A percentile compares a stretch with the other conserved stretches of the same genome.
phyloP scores from a whole-genome alignment of 2,888 invertebrate species.

The Maniola hyperantus region DNA sequence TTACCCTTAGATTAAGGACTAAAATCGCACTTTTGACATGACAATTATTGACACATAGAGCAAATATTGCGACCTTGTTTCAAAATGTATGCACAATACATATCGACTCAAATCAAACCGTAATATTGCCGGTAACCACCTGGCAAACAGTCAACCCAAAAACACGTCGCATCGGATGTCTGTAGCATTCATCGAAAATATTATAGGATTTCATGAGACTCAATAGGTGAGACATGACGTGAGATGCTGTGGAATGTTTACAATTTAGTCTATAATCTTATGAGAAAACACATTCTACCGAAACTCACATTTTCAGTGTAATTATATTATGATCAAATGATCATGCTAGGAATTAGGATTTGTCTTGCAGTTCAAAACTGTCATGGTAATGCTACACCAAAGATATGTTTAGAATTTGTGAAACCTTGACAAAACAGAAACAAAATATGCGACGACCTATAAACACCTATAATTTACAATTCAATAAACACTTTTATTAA shows the following conservation, averaged over 20 bases:
- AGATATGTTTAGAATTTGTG: constrained; percentile 18
- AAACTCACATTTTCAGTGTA: no score
- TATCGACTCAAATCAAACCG: not conserved
- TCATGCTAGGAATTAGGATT: not conserved
- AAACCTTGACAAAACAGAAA: constrained; percentile 42
- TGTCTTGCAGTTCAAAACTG: no score
- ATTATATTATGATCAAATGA: not conserved
- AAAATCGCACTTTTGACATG: no score
- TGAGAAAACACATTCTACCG: no score
- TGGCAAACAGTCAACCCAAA: no score
- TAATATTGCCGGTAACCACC: no score
- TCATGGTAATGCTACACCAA: constrained; percentile 8
- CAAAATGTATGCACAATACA: no score
- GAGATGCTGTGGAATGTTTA: not conserved
- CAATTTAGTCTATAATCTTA: no score
- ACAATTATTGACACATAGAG: no score
- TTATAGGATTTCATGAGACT: not conserved
- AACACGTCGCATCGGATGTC: no score
- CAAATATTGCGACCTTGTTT: no score
- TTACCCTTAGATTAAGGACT: no score
- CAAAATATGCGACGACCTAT: constrained; percentile 54
- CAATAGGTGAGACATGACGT: not conserved
- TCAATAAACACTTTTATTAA: constrained; percentile 51
- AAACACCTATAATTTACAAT: constrained; percentile 60
- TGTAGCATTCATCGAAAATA: not conserved